phyloP scores from a whole-genome alignment of 2,113 vertebrate genomes.

The Petroica traversi region DNA sequence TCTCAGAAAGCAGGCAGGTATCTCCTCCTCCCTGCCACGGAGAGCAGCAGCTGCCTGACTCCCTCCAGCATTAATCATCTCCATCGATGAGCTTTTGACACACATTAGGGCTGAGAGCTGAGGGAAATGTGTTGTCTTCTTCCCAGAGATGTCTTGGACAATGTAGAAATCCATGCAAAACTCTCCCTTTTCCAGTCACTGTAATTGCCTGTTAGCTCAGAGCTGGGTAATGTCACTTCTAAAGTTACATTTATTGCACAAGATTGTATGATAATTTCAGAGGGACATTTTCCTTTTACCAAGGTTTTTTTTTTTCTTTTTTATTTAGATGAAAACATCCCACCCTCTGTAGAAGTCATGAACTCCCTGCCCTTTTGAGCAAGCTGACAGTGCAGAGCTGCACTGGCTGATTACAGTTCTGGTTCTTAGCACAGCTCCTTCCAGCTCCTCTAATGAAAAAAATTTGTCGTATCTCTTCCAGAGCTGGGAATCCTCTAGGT shows the following conservation, averaged over 20 bases:
- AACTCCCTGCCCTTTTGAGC: fast-evolving
- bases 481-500: not conserved
- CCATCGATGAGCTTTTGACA: not conserved
- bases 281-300: not conserved
- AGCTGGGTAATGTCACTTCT: not conserved
- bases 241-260: not conserved
- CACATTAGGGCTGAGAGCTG: not conserved
- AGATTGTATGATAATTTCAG: not conserved
- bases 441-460: not conserved
- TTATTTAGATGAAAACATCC: not conserved
- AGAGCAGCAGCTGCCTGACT: not conserved
- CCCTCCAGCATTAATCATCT: not conserved
- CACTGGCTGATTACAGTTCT: not conserved
- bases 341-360: fast-evolving
- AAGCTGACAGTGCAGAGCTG: not conserved
- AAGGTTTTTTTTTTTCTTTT: not conserved
- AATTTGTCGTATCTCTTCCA: fast-evolving
- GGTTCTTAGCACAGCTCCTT: not conserved
- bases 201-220: not conserved
- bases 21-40: fast-evolving
- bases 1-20: not conserved
- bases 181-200: not conserved
- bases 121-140: not conserved
- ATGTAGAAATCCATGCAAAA: not conserved
- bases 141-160: not conserved